phyloP scores from a whole-genome alignment of 1,140 invertebrate species.

The Drosophila paulistorum region DNA sequence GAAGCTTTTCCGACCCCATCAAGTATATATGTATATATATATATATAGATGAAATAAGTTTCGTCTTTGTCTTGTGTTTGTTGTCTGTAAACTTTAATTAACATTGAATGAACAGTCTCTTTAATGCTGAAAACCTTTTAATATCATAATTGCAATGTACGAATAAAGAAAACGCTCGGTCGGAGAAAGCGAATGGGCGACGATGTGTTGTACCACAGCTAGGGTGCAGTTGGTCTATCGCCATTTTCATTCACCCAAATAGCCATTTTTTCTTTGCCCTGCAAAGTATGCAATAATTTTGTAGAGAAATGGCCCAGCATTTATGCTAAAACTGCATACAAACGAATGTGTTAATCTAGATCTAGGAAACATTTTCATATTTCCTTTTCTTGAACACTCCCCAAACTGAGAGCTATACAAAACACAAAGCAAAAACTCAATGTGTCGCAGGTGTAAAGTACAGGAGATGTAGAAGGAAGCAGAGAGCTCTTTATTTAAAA shows the following conservation, averaged over 20 bases:
- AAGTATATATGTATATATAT: no score
- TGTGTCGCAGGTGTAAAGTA: neutral
- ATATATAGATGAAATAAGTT: no score
- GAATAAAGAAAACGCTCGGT: neutral
- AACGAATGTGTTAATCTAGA: neutral
- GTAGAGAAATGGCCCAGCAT: constrained; percentile 24
- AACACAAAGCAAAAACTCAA: constrained; percentile 12
- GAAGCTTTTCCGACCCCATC: no score
- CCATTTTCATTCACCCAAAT: neutral
- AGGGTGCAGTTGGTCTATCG: neutral
- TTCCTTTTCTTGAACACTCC: neutral
- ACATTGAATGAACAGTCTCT: neutral
- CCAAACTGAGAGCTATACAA: neutral
- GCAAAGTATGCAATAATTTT: neutral
- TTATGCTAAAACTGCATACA: constrained; percentile 34
- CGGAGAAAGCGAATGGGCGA: neutral
- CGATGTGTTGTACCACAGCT: neutral
- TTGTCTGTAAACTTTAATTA: neutral
- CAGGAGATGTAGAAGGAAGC: neutral
- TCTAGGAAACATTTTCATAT: constrained; percentile 48
- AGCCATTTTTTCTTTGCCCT: neutral
- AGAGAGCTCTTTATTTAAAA: constrained; percentile 56
- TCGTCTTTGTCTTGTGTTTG: no score
- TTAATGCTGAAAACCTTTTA: constrained; percentile 3
- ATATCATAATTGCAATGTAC: neutral